Base-by-base conservation (phyloP, 1,140 invertebrate genomes). In the Aphelenchoides avenae region DNA sequence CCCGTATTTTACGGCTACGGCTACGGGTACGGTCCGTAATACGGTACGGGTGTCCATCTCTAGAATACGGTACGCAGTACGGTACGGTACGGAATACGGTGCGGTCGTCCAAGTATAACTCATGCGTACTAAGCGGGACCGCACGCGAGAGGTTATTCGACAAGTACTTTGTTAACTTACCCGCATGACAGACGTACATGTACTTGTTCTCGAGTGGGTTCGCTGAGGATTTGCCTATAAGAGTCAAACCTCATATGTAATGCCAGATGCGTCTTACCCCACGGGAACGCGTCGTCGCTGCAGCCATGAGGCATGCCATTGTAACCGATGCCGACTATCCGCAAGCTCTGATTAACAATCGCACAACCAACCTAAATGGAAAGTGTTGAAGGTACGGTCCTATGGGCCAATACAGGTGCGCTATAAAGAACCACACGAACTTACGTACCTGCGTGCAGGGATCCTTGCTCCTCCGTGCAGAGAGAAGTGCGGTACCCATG, bases 271-370 rank as follows among this genome's bases (percentile, higher is more conserved):
- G 70, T 86, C 71, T 81, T 89, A 1, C 76, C 78, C 92, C 92
- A 97, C 0, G 91, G 87, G 78, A 93, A 87, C 18, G 83, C 79
- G 76, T 94, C 86, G 79, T 96, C 91, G 77, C 79, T 78, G 72
- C 90, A 95, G 13, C 89, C 87, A 83, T 18, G 81, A 0, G 91
- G 91, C 85, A 95, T 89, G 15, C 91, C 92, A 83, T 97, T 96
- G 70, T 97, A 97, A 41, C 92, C 93, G 53, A 92, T 83, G 30
- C 87, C 88, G 53, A 96, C 86, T 66, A 97, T 88, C 77, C 84
- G 86, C n/a, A 91, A 89, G 0, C 89, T 84, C 34, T 83, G 68
- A 73, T 92, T 88, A 1, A 93, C 88, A 64, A 95, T 86, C 78
- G 89, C 92, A 13, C 89, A 89, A 5, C 91, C 91, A 41, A 94